Base-by-base conservation (phyloP, 64 coral and sea anemone species). In the Hydrozoanthus tunicans region DNA sequence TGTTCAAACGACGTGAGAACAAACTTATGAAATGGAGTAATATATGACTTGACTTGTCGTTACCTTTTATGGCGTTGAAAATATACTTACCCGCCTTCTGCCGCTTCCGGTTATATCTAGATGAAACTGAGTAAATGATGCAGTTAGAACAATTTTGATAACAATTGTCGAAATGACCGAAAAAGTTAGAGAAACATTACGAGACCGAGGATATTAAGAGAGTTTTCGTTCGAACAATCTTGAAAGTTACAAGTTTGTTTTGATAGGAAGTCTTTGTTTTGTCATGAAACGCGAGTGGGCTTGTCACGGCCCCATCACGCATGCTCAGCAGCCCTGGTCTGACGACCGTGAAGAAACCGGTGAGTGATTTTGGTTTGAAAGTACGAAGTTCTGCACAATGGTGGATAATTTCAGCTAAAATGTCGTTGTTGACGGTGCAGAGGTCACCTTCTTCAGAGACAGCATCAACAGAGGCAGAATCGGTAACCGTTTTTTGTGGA, bases 381-480 rank as follows among this genome's bases (percentile, higher is more conserved):
- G 68, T 11, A 88, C 56, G 61, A 7, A 11, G 53, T 67, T 88
- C 12, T 58, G 24, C 70, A 88, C 23, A 57, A 88, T 88, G 84
- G 56, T 73, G 84, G 23, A 3, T 7, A 74, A 43, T 88, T 75
- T 60, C 24, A 88, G 56, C 84, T 88, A 54, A 88, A 88, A 88
- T 88, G 84, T 74, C 84, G 9, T 73, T 88, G 69, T 70, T 88
- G 51, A 88, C 84, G 56, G 84, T 88, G 84, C 84, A 88, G 84
- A 88, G 84, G 69, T 88, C 84, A 14, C 84, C 84, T 24, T 88
- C 84, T 73, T 75, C 84, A 43, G 84, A 88, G 59, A 88, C 70
- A 74, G 84, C 84, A 4, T 73, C 67, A 43, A 88, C 74, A 23
- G 54, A 56, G 56, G 25, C 84, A 61, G 84, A 88, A 88, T 88